Conservation (phyloP, 2,888 invertebrate species). For the Rhopalosiphum nymphaeae region DNA sequence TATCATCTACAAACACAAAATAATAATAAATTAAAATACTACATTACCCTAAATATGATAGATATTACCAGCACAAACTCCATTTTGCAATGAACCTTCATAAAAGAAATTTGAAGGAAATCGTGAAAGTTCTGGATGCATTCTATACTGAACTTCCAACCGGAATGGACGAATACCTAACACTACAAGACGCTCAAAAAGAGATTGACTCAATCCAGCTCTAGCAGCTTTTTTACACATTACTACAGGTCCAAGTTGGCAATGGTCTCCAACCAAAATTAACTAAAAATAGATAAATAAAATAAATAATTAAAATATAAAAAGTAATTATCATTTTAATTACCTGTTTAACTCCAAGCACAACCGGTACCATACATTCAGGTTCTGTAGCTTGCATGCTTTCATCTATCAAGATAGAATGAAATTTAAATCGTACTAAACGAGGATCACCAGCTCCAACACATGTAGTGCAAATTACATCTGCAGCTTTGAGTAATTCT, state of each 20-base stretch:
- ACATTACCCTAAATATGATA: conserved; percentile 1
- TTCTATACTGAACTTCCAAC: conserved; percentile 97
- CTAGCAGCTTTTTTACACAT: conserved; percentile 99
- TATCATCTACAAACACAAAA: conserved; percentile 77
- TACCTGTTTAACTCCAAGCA: conserved; percentile 93
- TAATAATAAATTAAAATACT: background rate
- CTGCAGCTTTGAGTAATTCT: conserved; percentile 92
- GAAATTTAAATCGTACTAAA: conserved; percentile 92
- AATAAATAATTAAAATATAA: background rate
- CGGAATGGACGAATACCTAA: conserved; percentile 97
- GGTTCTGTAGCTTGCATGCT: conserved; percentile 98
- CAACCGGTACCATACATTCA: conserved; percentile 99
- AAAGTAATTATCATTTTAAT: conserved; percentile 54
- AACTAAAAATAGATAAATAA: conserved; percentile 71
- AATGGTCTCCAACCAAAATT: conserved; percentile 98
- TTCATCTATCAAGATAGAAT: conserved; percentile 96
- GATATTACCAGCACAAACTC: conserved; percentile 85
- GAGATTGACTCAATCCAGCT: conserved; percentile 95
- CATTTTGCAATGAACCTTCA: conserved; percentile 98
- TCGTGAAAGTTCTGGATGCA: conserved; percentile 97
- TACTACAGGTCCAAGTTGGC: conserved; percentile 98
- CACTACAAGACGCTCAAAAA: conserved; percentile 97
- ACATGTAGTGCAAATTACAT: conserved; percentile 99
- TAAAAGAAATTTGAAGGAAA: conserved; percentile 99
- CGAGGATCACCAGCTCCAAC: conserved; percentile 98